Evolutionary conservation across 2,797 vertebrate species (phyloP).

Genomic region (Apodemus agrarius): DNA sequence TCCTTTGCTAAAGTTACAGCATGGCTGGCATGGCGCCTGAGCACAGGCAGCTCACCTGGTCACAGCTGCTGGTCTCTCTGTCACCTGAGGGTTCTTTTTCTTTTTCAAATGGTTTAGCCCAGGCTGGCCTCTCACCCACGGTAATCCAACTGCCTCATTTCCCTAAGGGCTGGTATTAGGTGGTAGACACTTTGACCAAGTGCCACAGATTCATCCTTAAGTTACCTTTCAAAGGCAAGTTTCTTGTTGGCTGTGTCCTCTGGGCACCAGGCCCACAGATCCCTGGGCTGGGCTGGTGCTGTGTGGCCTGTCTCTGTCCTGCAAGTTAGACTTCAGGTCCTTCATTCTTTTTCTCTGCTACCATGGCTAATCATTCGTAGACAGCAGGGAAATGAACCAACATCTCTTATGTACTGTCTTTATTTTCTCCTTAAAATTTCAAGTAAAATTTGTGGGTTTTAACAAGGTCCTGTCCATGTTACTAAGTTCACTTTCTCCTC

Average conservation of each 20-base stretch:
- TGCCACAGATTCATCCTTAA: neutral
- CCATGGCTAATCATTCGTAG: neutral
- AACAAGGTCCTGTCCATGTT: neutral
- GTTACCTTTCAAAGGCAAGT: too few species aligned
- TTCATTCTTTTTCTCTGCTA: neutral
- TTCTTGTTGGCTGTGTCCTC: neutral
- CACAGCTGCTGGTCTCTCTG: fast-evolving
- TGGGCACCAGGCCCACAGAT: too few species aligned
- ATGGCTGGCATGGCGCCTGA: fast-evolving
- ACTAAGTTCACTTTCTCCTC: neutral
- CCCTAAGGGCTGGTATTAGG: neutral
- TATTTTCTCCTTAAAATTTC: neutral
- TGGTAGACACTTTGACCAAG: neutral
- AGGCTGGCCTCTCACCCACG: neutral
- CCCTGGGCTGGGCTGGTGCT: neutral
- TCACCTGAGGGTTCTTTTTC: too few species aligned
- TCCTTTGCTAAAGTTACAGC: neutral
- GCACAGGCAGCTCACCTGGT: neutral
- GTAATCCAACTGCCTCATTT: neutral
- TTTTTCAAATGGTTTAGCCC: neutral
- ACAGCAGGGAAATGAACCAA: neutral
- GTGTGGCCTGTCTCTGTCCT: neutral
- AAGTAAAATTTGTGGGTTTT: neutral
- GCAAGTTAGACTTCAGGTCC: fast-evolving
- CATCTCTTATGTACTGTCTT: neutral